Percentiles rank a stretch among this genome's conserved stretches.
Evolutionary conservation across 1,140 invertebrate species (phyloP).

Genomic region (Drosophila nikananu): DNA sequence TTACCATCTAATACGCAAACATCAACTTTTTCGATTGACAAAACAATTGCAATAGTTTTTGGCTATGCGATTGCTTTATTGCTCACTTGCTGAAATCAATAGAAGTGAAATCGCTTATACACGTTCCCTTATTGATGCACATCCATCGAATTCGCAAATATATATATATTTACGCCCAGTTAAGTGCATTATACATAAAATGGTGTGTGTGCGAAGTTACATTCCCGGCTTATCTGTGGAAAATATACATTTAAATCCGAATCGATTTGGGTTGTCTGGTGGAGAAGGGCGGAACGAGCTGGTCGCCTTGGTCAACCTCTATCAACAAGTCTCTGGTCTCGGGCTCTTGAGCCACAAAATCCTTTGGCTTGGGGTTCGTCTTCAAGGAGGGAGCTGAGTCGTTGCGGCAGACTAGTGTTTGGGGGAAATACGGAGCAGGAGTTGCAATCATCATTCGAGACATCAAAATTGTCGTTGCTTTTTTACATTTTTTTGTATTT

Average conservation of each 20-base stretch:
- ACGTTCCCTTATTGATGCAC: constrained; percentile 50
- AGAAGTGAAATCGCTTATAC: constrained; percentile 62
- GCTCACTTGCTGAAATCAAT: constrained; percentile 46
- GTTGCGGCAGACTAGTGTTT: not conserved
- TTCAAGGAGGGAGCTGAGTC: constrained; percentile 3
- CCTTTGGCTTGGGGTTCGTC: constrained; percentile 42
- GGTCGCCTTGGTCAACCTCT: constrained; percentile 66
- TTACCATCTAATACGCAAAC: constrained; percentile 4
- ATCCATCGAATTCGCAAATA: constrained; percentile 55
- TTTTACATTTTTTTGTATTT: constrained; percentile 13
- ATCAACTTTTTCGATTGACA: constrained; percentile 63
- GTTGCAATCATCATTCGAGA: constrained; percentile 51
- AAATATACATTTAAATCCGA: constrained; percentile 74
- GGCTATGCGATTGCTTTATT: constrained; percentile 29
- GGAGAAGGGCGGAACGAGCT: not conserved
- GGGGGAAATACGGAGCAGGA: constrained; percentile 6
- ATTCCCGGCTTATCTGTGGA: constrained; percentile 51
- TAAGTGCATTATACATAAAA: constrained; percentile 66
- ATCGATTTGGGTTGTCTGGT: constrained; percentile 59
- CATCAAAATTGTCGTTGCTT: constrained; percentile 47
- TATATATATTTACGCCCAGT: constrained; percentile 27
- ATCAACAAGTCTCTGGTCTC: constrained; percentile 70
- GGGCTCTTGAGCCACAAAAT: constrained; percentile 69
- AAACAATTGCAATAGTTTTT: constrained; percentile 62
- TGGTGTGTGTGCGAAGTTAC: constrained; percentile 15